These are phyloP conservation scores for Plebejus argus DNA, from an alignment of 2,888 invertebrate species.

Conservation along the genomic window DNA sequence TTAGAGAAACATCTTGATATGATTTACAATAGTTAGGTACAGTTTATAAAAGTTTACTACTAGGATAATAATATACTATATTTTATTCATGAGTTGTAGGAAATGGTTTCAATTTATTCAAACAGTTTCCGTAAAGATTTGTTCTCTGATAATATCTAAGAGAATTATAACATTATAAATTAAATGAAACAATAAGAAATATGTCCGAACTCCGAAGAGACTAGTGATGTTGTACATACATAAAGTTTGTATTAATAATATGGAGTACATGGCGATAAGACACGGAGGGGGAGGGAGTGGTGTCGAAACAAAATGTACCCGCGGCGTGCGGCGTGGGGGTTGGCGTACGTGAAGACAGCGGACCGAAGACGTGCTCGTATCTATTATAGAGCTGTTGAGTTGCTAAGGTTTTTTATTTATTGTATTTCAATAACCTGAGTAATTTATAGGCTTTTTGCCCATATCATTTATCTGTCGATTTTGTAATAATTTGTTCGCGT, in stretches of 20 bases:
- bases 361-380: constrained; percentile 64
- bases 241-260: constrained; percentile 50
- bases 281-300: constrained; percentile 57
- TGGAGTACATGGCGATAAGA: constrained; percentile 65
- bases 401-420: too few relatives aligned
- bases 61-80: too few relatives aligned
- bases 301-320: constrained; percentile 53
- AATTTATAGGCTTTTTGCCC: too few relatives aligned
- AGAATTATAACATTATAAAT: not conserved
- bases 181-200: too few relatives aligned
- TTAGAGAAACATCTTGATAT: not conserved
- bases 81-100: not conserved
- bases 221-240: constrained; percentile 31
- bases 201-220: constrained; percentile 34
- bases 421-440: too few relatives aligned
- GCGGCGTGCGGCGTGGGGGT: constrained; percentile 54
- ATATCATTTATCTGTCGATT: too few relatives aligned
- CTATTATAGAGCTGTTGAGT: constrained; percentile 52
- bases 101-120: not conserved
- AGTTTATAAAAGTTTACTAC: not conserved
- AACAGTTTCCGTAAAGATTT: not conserved
- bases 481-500: too few relatives aligned
- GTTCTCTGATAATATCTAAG: not conserved
- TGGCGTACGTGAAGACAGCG: constrained; percentile 74
- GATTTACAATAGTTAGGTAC: not conserved